Evolutionary conservation across 2,888 invertebrate genomes (phyloP), one percentile per base, ranked within the genome.

Genomic region (Chirona hameri): DNA sequence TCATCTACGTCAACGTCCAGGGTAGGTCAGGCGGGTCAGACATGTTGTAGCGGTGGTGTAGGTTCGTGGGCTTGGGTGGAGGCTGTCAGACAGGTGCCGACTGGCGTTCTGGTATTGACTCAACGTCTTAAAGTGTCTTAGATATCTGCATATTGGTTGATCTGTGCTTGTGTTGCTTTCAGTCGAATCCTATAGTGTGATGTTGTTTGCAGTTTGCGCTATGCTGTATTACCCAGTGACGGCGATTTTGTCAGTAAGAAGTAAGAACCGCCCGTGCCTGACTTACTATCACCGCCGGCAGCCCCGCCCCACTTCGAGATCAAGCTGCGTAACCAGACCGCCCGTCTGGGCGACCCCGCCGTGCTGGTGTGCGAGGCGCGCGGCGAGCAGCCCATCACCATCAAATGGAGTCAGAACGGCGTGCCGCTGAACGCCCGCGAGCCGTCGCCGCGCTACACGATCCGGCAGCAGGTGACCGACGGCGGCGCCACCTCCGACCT

Each of bases 401-500:
- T 97, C 85, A 91, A 95, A 84, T 97, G 97, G 96, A 96, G 95
- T 90, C 96, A 96, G 92, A 95, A 96, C 89, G 95, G 95, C 89
- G 57, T 52, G 81, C 65, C 79, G 65, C 57, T 81, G 55, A 57
- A 31, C 65, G 46, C 69, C 14, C 69, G 39, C 48, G 52, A 29
- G 52, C 52, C 46, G 81, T 82, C 82, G 82, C 83, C 85, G 84
- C 79, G 89, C 85, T 89, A 89, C 85, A 89, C 89, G 24, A 89
- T 89, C 84, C 89, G 91, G 83, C 96, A 96, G 88, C 96, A 96
- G 89, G 95, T 95, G 86, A 88, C 95, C 82, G 93, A 94, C 0
- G 94, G 94, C 86, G 96, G 96, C 83, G 95, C 96, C 12, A 90
- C 95, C 86, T 95, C 95, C 46, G 95, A 95, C 87, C 90, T 97